Base-by-base conservation (phyloP, 2,888 invertebrate genomes). In the Argynnis bischoffii region DNA sequence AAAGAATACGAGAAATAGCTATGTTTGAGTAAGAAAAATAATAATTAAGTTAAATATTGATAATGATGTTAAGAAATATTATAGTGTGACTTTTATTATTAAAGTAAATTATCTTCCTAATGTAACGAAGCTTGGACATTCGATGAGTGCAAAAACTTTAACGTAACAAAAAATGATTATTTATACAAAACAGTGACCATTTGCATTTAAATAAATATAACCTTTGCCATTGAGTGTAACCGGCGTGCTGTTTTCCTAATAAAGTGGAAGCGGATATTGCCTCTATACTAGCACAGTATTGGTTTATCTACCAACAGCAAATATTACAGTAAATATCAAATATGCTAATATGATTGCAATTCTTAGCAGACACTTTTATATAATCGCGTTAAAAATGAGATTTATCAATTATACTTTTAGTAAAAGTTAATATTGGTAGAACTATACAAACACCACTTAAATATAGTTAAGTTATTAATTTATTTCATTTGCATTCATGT, bases 221-320 rank as follows among this genome's bases (percentile, higher is more conserved):
- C 63, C 35, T 41, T 55, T 61, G 60, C 47, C 47, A 51, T 51
- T 46, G 18, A 55, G 53, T 59, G 16, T 53, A 61, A 47, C 54
- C 47, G 56, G 55, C 26, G 61, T 56, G 26, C 26, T 64, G 56
- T 51, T 57, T 64, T 64, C 48, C 64, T 63, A 70, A 70, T 70
- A 67, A 70, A 54, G 35, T 18, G 18, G 54, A 64, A 57, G 13
- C 31, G 54, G 50, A 67, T 64, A 57, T 64, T 67, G 21, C 70
- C n/a, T 53, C 48, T 65, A 60, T 56, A 66, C 64, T 55, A 46
- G 31, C n/a, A 66, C 59, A 59, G 21, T 57, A 63, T 56, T 41
- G 46, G 54, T 55, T 63, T 50, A 47, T 18, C 21, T 55, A 16
- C 53, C 54, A 21, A 15, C 60, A 50, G 26, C 15, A 41, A 18